These are phyloP conservation scores for Bathynomus jamesi DNA, from an alignment of 1,140 invertebrate species.

Conservation along the genomic window DNA sequence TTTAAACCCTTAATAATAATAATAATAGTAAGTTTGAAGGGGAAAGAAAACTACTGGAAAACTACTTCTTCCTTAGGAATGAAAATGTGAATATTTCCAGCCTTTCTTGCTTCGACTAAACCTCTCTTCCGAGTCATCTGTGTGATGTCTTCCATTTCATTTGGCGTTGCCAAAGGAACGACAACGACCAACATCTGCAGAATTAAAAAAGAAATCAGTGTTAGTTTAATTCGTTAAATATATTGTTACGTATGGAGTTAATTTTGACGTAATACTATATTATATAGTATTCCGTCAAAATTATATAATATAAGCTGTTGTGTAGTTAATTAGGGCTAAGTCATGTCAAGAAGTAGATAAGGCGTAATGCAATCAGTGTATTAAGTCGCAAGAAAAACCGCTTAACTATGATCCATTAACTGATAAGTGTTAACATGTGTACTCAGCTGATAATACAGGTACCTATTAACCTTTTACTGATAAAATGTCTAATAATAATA, in stretches of 20 bases:
- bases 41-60: background rate
- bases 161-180: constrained; percentile 4
- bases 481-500: too few relatives aligned
- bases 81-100: constrained; percentile 16
- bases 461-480: too few relatives aligned
- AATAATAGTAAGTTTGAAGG: too few relatives aligned
- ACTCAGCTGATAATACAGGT: too few relatives aligned
- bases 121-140: background rate
- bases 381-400: too few relatives aligned
- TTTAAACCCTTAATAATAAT: too few relatives aligned
- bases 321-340: background rate
- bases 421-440: too few relatives aligned
- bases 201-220: background rate
- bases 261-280: background rate
- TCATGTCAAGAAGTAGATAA: background rate
- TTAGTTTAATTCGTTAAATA: too few relatives aligned
- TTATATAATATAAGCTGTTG: background rate
- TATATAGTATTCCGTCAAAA: background rate
- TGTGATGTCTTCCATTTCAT: background rate
- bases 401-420: too few relatives aligned
- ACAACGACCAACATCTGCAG: constrained; percentile 17
- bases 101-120: background rate
- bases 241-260: too few relatives aligned
- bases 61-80: constrained; percentile 9
- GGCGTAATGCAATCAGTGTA: background rate